Base-by-base conservation (phyloP, 2,888 invertebrate genomes). In the Melipona bicolor region DNA sequence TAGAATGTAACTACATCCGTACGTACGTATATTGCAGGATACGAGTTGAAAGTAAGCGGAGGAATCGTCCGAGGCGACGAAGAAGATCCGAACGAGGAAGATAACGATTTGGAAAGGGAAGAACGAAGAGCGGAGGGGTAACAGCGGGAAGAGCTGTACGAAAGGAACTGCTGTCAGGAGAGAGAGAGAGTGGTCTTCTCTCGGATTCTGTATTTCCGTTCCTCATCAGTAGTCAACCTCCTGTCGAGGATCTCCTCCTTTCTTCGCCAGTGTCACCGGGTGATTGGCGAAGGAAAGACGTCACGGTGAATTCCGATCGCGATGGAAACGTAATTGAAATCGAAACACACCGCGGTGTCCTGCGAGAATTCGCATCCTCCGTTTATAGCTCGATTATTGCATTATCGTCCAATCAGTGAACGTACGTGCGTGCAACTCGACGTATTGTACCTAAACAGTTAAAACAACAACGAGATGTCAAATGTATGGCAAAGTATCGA, bases 191-290 rank as follows among this genome's bases (percentile, higher is more conserved):
- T 89, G 86, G 83, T 86, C 87, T 89, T 68, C 52, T 52, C 19
- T 52, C 74, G 89, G 91, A 92, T 92, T 91, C 92, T 92, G 91
- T 90, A 90, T 84, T 92, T 92, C 91, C 90, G 91, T 92, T 93
- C 90, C 93, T 93, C 93, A 93, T 94, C 94, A 93, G 93, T 93
- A 94, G 94, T 92, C 92, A 93, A 90, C 88, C 88, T 91, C 88
- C 89, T 90, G 89, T 88, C 91, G 90, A 85, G 88, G 24, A 87
- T 89, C 91, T 87, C 85, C 87, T 87, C 90, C 91, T 86, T 85
- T 79, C 78, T 56, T 70, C 80, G 73, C 4, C 64, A 61, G 73
- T 75, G 43, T 74, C 59, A 56, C 15, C n/a, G n/a, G 43, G 70
- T 56, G n/a, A 52, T 56, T 24, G 24, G 36, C 50, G 27, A 32